Evolutionary conservation across 2,113 vertebrate species (phyloP), one percentile per base, ranked within the genome.

Genomic region (Speoplatyrhinus poulsoni): DNA sequence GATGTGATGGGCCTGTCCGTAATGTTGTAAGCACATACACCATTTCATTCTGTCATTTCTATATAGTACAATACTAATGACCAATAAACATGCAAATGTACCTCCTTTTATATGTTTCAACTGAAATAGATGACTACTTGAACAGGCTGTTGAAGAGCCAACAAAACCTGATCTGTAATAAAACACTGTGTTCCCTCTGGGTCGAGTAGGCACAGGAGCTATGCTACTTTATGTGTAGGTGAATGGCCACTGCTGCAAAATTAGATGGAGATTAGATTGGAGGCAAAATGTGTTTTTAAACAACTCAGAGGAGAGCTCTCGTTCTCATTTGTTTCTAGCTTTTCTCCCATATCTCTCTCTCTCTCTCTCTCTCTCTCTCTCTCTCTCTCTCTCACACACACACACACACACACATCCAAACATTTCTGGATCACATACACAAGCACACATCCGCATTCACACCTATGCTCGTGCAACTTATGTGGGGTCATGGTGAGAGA

Each of bases 191-290:
- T 59, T 85, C 85, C 76, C 88, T 76, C 70, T 71, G 67, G 82
- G 82, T 79, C 76, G 67, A 67, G 69, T 68, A 78, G 74, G 68
- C 70, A 79, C 61, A 62, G 68, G 61, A 73, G 73, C 70, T 61
- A 73, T 71, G 76, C 68, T 69, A 80, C 62, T 82, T 86, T 80
- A 86, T 81, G 85, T 82, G 85, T 82, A 79, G 80, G 83, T 49
- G 56, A 73, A 60, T 9, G 19, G 77, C 80, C 80, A 85, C 75
- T 66, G 52, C 50, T 59, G 70, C 69, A 75, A 77, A 82, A 83
- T 87, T 84, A 87, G 85, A 89, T 86, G 73, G 76, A 90, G 86
- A 90, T 90, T 81, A 82, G 76, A 87, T 90, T 81, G 60, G 74
- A 87, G 53, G 66, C 53, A 65, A 84, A 85, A 88, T 75, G 75